Percentiles rank a stretch among this genome's conserved stretches.
Evolutionary conservation across 1,140 invertebrate genomes (phyloP).

Genomic region (Pseudomyrmex gracilis): DNA sequence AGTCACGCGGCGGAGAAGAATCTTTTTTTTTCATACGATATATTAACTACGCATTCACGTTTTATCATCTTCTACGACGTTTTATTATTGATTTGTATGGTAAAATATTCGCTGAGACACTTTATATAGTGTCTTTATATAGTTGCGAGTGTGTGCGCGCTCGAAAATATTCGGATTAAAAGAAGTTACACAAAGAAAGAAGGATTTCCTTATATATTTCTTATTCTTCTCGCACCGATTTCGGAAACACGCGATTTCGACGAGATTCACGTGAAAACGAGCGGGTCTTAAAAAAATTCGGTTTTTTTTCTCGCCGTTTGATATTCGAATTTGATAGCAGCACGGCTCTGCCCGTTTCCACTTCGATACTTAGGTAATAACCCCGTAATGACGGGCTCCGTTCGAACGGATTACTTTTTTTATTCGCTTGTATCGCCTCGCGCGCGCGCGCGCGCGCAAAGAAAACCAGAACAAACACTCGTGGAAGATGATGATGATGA

Average conservation of each 20-base stretch:
- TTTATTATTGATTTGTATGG: neutral
- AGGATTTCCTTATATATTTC: neutral
- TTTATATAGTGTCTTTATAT: too few relatives aligned
- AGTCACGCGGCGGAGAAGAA: neutral
- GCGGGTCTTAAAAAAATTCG: neutral
- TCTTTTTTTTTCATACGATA: too few relatives aligned
- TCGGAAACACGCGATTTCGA: slow-evolving; percentile 6
- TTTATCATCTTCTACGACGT: too few relatives aligned
- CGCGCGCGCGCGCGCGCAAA: slow-evolving; percentile 62
- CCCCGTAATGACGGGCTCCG: slow-evolving; percentile 79
- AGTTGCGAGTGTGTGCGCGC: too few relatives aligned
- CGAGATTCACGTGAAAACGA: neutral
- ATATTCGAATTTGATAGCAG: slow-evolving; percentile 52
- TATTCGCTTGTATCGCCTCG: slow-evolving; percentile 65
- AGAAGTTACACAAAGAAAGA: neutral
- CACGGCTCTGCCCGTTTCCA: slow-evolving; percentile 67
- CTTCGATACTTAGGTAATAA: slow-evolving; percentile 82
- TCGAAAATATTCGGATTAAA: too few relatives aligned
- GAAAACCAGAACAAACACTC: slow-evolving; percentile 78
- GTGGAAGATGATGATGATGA: slow-evolving; percentile 72
- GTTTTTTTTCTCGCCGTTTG: slow-evolving; percentile 55
- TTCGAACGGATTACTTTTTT: slow-evolving; percentile 77
- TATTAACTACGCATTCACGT: neutral
- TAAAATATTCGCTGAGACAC: too few relatives aligned
- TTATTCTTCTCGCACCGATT: neutral